Base-by-base conservation (phyloP, 1,140 invertebrate genomes). In the Mycetomoellerius zeteki region DNA sequence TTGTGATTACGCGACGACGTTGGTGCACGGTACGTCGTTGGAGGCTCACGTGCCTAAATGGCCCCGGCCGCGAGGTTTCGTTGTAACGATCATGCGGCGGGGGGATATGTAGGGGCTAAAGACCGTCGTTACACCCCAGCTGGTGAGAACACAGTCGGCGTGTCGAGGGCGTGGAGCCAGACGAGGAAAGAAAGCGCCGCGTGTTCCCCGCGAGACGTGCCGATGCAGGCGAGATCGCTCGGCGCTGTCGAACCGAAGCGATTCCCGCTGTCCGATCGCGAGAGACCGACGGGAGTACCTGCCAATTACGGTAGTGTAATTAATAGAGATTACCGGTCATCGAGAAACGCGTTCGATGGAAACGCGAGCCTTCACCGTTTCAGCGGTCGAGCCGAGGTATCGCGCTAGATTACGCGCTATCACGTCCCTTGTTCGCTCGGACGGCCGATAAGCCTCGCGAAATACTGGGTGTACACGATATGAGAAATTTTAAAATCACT, bases 1-100 rank as follows among this genome's bases (percentile, higher is more conserved):
- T 94, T 93, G 92, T 93, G 91, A 94, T 94, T 94, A 94, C 89
- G 82, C 86, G 80, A 84, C 80, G 80, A 84, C 80, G 80, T 84
- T 73, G 80, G 80, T 84, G 80, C 80, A 84, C 80, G 80, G 67
- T 72, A 84, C 80, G 80, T 84, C 86, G 82, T 77, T 67, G 84
- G 65, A 71, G 77, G 62, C 77, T 90, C 89, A 88, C 89, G 89
- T 90, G 88, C 81, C 76, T 78, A 71, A 88, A 75, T 87, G 80
- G 80, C 80, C 37, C 65, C 47, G 16, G 47, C 27, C 86, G 64
- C 58, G 58, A 56, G 52, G 65, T 78, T 67, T 73, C 60, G 52
- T 54, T 75, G 54, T 33, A 62, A 84, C 78, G 21, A 72, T 27
- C 52, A 56, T 33, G 12, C 27, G n/a, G 54, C 4, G 12, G 3